These are phyloP conservation scores for Lutjanus erythropterus DNA, from an alignment of 2,113 vertebrate genomes.

Conservation along the genomic window DNA sequence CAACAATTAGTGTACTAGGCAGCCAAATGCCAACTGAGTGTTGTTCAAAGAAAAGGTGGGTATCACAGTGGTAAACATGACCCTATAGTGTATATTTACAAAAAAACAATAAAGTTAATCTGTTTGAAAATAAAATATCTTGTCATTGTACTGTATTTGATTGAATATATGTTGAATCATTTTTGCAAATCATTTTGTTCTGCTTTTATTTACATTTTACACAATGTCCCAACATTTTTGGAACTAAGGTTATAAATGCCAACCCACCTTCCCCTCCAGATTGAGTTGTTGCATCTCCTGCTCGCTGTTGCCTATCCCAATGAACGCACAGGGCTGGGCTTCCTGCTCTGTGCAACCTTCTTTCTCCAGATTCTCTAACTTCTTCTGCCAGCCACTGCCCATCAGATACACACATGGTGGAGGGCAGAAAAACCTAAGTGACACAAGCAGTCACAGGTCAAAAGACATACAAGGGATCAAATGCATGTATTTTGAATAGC, in stretches of 20 bases:
- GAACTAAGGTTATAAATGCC: constrained; percentile 1
- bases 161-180: too few species aligned
- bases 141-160: too few species aligned
- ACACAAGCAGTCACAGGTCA: not conserved
- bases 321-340: constrained; percentile 96
- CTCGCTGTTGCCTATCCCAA: constrained; percentile 98
- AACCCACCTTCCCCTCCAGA: constrained; percentile 95
- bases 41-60: too few species aligned
- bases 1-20: too few species aligned
- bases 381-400: constrained; percentile 99
- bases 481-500: not conserved
- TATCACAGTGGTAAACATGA: too few species aligned
- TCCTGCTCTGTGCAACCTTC: constrained; percentile 97
- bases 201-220: too few species aligned
- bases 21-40: too few species aligned
- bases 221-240: too few species aligned
- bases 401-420: constrained; percentile 97
- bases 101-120: too few species aligned
- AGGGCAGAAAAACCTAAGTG: constrained; percentile 94
- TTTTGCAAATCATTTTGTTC: too few species aligned
- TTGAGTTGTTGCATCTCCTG: constrained; percentile 99
- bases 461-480: not conserved
- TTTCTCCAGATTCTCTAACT: constrained; percentile 95
- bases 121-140: too few species aligned
- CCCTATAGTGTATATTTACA: too few species aligned